A percentile compares a stretch with the other conserved stretches of the same genome.
Evolutionary conservation across 2,113 vertebrate genomes (phyloP).

Genomic region (Rhabdomys dilectus): DNA sequence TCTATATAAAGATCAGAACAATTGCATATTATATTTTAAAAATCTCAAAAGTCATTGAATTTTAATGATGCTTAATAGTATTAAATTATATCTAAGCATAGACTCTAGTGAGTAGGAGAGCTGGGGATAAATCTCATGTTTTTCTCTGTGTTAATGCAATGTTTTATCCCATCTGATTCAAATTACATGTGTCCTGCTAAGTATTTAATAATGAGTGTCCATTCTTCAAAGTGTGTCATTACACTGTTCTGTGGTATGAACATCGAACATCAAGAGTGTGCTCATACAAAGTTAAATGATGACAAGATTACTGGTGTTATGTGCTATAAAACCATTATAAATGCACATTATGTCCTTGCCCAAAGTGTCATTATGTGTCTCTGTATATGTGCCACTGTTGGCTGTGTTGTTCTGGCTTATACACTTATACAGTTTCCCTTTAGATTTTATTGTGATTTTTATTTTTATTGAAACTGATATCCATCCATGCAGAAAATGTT

Average conservation of each 20-base stretch:
- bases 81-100: slow-evolving; percentile 46
- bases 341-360: neutral
- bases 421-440: neutral
- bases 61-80: slow-evolving; percentile 55
- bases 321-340: neutral
- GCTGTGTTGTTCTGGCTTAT: neutral
- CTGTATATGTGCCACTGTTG: neutral
- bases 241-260: neutral
- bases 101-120: slow-evolving; percentile 24
- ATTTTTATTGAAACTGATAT: neutral
- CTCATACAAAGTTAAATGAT: neutral
- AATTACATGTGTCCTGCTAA: neutral
- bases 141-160: neutral
- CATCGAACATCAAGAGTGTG: neutral
- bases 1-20: slow-evolving; percentile 71
- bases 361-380: neutral
- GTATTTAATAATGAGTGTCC: neutral
- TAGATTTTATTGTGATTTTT: neutral
- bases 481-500: neutral
- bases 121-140: neutral
- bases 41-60: slow-evolving; percentile 67
- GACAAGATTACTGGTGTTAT: neutral
- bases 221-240: neutral
- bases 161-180: neutral
- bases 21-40: slow-evolving; percentile 66